Conservation (phyloP, 53 echinoderm and acorn worm species). For the Holothuria leucospilota region DNA sequence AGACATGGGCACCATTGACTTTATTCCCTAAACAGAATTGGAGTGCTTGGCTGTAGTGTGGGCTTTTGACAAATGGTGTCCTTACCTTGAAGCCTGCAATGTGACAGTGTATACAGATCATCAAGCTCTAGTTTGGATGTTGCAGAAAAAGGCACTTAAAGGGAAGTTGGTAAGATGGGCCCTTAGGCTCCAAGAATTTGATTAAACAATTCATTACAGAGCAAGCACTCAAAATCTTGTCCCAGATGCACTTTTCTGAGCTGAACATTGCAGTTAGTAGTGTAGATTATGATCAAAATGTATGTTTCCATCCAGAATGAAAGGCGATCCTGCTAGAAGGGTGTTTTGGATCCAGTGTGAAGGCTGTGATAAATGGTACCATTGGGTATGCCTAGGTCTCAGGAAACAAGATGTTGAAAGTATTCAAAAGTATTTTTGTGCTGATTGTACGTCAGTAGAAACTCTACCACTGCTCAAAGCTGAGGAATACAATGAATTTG, state of each 20-base stretch:
- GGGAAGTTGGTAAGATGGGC: slow-evolving; percentile 52
- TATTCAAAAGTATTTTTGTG: neutral
- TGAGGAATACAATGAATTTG: neutral
- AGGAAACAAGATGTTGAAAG: neutral
- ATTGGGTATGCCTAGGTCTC: neutral
- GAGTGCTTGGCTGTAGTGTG: slow-evolving; percentile 62
- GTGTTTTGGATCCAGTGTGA: slow-evolving; percentile 64
- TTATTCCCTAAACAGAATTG: too few species aligned
- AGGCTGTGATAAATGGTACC: slow-evolving; percentile 41
- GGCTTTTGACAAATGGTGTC: too few species aligned
- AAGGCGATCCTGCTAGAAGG: slow-evolving; percentile 2
- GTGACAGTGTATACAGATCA: slow-evolving; percentile 24
- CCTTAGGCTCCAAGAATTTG: too few species aligned
- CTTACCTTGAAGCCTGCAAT: slow-evolving; percentile 26
- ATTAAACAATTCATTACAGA: slow-evolving; percentile 46
- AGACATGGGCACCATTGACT: too few species aligned
- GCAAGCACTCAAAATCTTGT: slow-evolving; percentile 46
- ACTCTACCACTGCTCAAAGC: neutral
- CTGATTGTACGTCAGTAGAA: neutral
- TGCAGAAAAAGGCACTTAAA: too few species aligned
- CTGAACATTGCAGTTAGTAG: neutral
- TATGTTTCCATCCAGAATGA: slow-evolving; percentile 11
- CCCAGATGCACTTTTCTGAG: slow-evolving; percentile 38
- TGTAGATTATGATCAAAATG: slow-evolving; percentile 31
- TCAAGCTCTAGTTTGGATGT: slow-evolving; percentile 26